These are phyloP conservation scores for Cyclopterus lumpus DNA, from an alignment of 2,797 vertebrate species.

Conservation along the genomic window DNA sequence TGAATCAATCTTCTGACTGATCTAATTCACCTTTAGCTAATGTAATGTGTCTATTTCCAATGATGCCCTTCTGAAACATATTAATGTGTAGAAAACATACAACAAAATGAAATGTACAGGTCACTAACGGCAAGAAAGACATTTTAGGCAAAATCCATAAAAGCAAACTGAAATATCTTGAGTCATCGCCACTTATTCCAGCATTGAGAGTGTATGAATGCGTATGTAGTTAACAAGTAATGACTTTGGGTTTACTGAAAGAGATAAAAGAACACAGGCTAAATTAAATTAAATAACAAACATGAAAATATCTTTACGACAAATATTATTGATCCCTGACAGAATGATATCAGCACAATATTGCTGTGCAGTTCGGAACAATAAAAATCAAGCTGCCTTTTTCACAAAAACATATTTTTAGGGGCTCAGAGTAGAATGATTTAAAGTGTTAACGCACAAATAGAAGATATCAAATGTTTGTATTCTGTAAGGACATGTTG, in stretches of 20 bases:
- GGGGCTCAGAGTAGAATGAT: background rate
- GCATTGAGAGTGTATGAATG: slow-evolving; percentile 35
- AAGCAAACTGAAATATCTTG: background rate
- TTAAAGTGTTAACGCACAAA: background rate
- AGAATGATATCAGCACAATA: slow-evolving; percentile 29
- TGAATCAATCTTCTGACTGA: background rate
- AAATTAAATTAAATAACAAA: slow-evolving; percentile 6
- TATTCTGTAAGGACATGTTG: background rate
- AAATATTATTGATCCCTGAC: slow-evolving; percentile 39
- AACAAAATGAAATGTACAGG: slow-evolving; percentile 16
- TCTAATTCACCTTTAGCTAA: background rate
- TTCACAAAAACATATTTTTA: slow-evolving; percentile 8
- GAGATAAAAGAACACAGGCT: slow-evolving; percentile 24
- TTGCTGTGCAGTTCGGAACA: slow-evolving; percentile 8
- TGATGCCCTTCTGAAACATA: background rate
- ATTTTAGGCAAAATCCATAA: slow-evolving; percentile 9
- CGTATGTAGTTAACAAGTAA: slow-evolving; percentile 56
- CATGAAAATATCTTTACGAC: slow-evolving; percentile 21
- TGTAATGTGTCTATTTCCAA: background rate
- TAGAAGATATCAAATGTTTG: background rate
- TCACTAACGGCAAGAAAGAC: background rate
- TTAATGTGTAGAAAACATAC: background rate
- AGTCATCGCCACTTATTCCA: slow-evolving; percentile 33
- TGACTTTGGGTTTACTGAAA: slow-evolving; percentile 51
- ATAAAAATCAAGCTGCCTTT: slow-evolving; percentile 16